These are phyloP conservation scores for Clarias magur DNA, from an alignment of 2,113 vertebrate species.

Conservation along the genomic window DNA sequence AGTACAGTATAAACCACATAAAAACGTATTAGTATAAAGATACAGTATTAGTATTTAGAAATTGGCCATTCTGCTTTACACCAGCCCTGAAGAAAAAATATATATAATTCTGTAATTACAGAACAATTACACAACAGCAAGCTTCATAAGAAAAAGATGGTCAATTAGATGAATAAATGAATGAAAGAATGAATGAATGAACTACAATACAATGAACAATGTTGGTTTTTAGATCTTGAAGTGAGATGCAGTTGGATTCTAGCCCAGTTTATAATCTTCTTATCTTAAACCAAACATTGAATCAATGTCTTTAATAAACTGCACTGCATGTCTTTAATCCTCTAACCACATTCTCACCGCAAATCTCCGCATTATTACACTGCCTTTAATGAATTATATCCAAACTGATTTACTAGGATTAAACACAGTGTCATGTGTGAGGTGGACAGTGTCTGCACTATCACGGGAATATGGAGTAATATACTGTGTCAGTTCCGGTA, in stretches of 20 bases:
- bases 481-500: constrained; percentile 11
- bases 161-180: background rate
- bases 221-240: background rate
- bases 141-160: background rate
- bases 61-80: background rate
- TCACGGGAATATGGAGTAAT: background rate
- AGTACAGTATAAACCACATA: background rate
- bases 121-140: background rate
- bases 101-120: background rate
- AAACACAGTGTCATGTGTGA: constrained; percentile 6
- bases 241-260: background rate
- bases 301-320: constrained; percentile 50
- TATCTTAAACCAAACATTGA: constrained; percentile 37
- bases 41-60: background rate
- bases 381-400: constrained; percentile 36
- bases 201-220: background rate
- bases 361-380: constrained; percentile 12
- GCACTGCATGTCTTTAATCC: constrained; percentile 57
- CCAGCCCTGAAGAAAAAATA: background rate
- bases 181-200: background rate
- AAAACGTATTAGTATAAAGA: background rate
- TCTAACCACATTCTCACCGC: constrained; percentile 50
- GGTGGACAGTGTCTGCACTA: constrained; percentile 3
- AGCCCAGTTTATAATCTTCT: background rate
- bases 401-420: constrained; percentile 26